Evolutionary conservation across 2,797 vertebrate genomes (phyloP).

Genomic region (Sebastes steindachneri): DNA sequence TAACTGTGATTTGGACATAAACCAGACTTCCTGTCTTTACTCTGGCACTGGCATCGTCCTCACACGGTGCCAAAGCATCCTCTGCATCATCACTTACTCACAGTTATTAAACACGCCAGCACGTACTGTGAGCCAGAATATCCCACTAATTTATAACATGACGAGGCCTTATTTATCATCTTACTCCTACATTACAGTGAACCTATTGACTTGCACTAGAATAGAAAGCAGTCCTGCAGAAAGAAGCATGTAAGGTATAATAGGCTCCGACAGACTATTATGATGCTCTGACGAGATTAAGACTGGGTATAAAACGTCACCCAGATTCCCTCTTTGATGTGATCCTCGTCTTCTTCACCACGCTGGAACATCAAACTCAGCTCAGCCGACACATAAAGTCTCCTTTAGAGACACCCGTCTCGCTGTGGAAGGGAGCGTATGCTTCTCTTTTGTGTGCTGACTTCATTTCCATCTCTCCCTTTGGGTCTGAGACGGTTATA

Average conservation of each 20-base stretch:
- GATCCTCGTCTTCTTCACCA: conserved; percentile 45
- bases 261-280: conserved; percentile 48
- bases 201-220: conserved; percentile 7
- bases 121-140: conserved; percentile 22
- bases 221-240: conserved; percentile 21
- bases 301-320: conserved; percentile 45
- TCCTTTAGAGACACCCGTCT: conserved; percentile 27
- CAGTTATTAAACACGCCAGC: conserved; percentile 27
- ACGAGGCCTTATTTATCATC: conserved; percentile 24
- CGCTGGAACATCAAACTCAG: conserved; percentile 30
- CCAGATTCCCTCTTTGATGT: conserved; percentile 64
- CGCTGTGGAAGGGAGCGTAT: conserved; percentile 17
- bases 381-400: conserved; percentile 58
- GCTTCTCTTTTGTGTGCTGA: conserved; percentile 46
- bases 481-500: conserved; percentile 22
- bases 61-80: conserved; percentile 6
- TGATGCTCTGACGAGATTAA: conserved; percentile 64
- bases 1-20: conserved; percentile 6
- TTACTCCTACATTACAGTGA: neutral
- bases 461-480: conserved; percentile 38
- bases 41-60: conserved; percentile 11
- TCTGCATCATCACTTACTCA: conserved; percentile 34
- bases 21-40: conserved; percentile 15
- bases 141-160: conserved; percentile 21
- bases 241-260: conserved; percentile 42